These are phyloP conservation scores for Callorhinus ursinus DNA, from an alignment of 2,113 vertebrate genomes.

Conservation along the genomic window DNA sequence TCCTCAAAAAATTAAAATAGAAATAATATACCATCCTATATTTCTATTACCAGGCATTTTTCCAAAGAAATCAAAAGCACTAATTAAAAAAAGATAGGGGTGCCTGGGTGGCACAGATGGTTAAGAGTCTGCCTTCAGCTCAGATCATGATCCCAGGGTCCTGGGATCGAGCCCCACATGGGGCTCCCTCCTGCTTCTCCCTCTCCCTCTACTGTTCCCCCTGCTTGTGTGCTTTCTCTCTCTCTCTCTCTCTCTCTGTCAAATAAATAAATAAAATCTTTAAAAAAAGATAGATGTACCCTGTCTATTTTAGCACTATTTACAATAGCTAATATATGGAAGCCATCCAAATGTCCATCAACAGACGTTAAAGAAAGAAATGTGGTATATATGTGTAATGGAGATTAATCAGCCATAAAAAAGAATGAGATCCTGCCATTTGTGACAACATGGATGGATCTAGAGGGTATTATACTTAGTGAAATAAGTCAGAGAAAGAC, in stretches of 20 bases:
- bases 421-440: background rate
- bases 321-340: background rate
- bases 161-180: no score
- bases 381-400: background rate
- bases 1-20: background rate
- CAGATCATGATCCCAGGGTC: no score
- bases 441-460: background rate
- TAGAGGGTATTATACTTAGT: background rate
- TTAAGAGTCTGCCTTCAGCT: no score
- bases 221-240: no score
- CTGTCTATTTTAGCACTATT: background rate
- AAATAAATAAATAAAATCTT: no score
- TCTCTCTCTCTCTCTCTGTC: no score
- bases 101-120: no score
- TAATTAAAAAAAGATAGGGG: background rate
- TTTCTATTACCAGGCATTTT: background rate
- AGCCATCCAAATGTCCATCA: background rate
- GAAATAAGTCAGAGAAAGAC: background rate
- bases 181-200: no score
- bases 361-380: background rate
- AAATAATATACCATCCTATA: background rate
- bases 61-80: background rate
- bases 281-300: background rate
- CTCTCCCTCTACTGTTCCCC: no score
- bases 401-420: background rate